These are phyloP conservation scores for Coenonympha glycerion DNA, from an alignment of 2,888 invertebrate species.

Conservation along the genomic window DNA sequence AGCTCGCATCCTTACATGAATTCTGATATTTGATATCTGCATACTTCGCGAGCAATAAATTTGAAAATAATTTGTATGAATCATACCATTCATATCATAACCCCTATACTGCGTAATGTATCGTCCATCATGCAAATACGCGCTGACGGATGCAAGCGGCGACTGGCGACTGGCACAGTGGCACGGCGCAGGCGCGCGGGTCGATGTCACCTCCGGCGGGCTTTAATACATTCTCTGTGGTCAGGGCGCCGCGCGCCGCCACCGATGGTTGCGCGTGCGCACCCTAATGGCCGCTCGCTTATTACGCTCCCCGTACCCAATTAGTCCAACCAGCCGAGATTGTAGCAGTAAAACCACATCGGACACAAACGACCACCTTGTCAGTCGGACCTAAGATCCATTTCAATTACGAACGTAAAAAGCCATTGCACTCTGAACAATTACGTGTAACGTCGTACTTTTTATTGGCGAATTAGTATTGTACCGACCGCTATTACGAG, in stretches of 20 bases:
- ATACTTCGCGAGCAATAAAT: constrained; percentile 6
- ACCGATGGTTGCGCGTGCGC: constrained; percentile 43
- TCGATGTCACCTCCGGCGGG: constrained; percentile 24
- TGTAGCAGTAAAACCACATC: constrained; percentile 26
- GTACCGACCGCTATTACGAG: constrained; percentile 35
- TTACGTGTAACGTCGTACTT: constrained; percentile 6
- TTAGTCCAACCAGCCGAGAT: constrained; percentile 47
- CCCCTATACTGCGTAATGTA: not conserved
- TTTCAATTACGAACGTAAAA: constrained; percentile 14
- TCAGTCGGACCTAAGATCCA: constrained; percentile 11
- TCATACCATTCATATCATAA: no score
- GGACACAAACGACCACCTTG: constrained; percentile 34
- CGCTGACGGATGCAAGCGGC: not conserved
- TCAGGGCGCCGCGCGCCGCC: constrained; percentile 26
- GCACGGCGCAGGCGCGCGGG: constrained; percentile 10
- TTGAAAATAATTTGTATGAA: constrained; percentile 3
- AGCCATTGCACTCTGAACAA: constrained; percentile 16
- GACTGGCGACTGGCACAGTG: not conserved
- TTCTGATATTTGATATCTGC: constrained; percentile 9
- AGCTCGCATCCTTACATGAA: constrained; percentile 6
- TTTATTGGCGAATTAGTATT: constrained; percentile 20
- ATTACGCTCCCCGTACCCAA: constrained; percentile 55
- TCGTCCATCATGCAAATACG: constrained; percentile 3
- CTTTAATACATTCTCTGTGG: constrained; percentile 16
- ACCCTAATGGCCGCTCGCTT: constrained; percentile 39